Percentiles rank a stretch among this genome's conserved stretches.
phyloP scores from a whole-genome alignment of 1,140 invertebrate species.

The Tetragnatha versicolor region DNA sequence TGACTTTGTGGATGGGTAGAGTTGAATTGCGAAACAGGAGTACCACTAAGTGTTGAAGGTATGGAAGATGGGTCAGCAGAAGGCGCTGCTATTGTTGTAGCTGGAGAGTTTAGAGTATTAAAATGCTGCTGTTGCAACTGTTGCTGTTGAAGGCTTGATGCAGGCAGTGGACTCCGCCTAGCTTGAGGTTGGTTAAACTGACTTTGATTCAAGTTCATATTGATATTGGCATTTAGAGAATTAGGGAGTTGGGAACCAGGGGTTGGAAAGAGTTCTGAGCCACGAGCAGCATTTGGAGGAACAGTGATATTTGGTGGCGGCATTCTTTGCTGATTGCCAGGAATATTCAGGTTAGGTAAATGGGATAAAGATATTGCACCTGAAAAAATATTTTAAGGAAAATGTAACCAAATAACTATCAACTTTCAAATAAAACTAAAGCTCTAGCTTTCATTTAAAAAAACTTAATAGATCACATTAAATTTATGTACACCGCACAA shows the following conservation, averaged over 20 bases:
- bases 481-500: too few relatives aligned
- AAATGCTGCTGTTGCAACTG: constrained; percentile 40
- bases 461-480: too few relatives aligned
- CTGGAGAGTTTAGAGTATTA: constrained; percentile 31
- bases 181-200: constrained; percentile 41
- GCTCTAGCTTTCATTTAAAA: too few relatives aligned
- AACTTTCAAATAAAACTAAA: too few relatives aligned
- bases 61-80: constrained; percentile 25
- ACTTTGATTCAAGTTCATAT: constrained; percentile 44
- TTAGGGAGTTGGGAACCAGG: constrained; percentile 29
- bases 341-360: constrained; percentile 29
- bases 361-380: constrained; percentile 48
- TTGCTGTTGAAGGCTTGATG: constrained; percentile 18
- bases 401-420: too few relatives aligned
- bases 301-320: constrained; percentile 53
- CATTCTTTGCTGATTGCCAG: constrained; percentile 49
- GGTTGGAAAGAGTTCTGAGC: constrained; percentile 30
- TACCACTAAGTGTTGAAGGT: constrained; percentile 23
- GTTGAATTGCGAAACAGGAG: constrained; percentile 35
- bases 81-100: constrained; percentile 37
- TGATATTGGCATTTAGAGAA: constrained; percentile 29
- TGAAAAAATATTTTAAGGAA: too few relatives aligned
- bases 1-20: constrained; percentile 35
- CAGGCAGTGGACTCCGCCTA: constrained; percentile 41
- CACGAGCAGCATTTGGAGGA: constrained; percentile 29